phyloP scores from a whole-genome alignment of 2,888 invertebrate species.

The Drepana falcataria region DNA sequence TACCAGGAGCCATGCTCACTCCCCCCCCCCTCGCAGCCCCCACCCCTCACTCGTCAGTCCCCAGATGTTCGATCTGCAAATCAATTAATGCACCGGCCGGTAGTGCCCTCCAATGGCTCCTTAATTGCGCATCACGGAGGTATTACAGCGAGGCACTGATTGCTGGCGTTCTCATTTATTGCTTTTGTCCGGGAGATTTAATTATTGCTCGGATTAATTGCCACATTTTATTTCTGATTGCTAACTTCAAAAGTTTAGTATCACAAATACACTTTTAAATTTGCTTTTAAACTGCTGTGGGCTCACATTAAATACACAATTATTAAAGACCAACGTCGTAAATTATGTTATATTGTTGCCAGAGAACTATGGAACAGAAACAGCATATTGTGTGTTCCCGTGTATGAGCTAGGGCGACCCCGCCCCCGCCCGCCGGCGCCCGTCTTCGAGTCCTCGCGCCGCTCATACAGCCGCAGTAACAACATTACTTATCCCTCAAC shows the following conservation, averaged over 20 bases:
- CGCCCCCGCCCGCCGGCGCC: too few relatives aligned
- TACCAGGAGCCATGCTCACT: too few relatives aligned
- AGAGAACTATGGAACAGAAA: too few relatives aligned
- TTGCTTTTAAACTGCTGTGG: too few relatives aligned
- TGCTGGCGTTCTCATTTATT: background rate
- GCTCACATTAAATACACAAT: too few relatives aligned
- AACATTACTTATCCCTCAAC: background rate
- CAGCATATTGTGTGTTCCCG: too few relatives aligned
- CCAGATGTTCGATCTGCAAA: conserved; percentile 13
- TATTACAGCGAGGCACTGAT: background rate
- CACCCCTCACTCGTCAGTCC: too few relatives aligned
- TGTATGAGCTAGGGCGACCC: too few relatives aligned
- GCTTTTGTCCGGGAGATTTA: background rate
- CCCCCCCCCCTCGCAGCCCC: background rate
- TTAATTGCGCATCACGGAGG: background rate
- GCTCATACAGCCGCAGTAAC: background rate
- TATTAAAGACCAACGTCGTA: too few relatives aligned
- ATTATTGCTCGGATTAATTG: background rate
- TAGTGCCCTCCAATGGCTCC: background rate
- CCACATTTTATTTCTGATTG: background rate
- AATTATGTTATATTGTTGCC: too few relatives aligned
- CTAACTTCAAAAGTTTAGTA: background rate
- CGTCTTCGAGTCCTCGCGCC: too few relatives aligned
- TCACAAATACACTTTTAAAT: too few relatives aligned
- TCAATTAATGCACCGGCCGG: conserved; percentile 13